Conservation (phyloP, 2,888 invertebrate genomes). For the Meganola albula region DNA sequence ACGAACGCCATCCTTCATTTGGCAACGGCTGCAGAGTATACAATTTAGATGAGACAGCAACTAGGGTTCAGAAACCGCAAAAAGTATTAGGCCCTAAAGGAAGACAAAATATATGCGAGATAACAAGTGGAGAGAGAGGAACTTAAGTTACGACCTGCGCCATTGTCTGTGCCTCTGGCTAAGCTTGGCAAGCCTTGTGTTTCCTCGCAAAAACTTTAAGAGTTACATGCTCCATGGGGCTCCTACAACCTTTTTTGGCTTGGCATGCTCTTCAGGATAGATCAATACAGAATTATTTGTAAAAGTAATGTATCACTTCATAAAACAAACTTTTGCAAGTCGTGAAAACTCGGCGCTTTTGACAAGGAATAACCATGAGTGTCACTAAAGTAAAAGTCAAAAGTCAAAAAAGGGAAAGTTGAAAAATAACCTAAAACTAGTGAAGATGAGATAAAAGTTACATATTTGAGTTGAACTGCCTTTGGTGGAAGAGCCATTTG, state of each 20-base stretch:
- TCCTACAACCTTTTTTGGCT: constrained; percentile 17
- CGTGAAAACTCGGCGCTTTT: constrained; percentile 31
- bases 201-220: constrained; percentile 14
- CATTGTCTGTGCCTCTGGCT: constrained; percentile 16
- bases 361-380: constrained; percentile 26
- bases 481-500: too few relatives aligned
- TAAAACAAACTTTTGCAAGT: constrained; percentile 28
- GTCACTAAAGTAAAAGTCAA: constrained; percentile 12
- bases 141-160: constrained; percentile 17
- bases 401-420: too few relatives aligned
- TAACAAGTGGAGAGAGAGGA: constrained; percentile 7
- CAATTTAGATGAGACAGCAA: constrained; percentile 8
- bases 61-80: constrained; percentile 9
- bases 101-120: constrained; percentile 5
- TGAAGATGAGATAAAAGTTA: too few relatives aligned
- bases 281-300: constrained; percentile 40
- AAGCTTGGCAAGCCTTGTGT: constrained; percentile 19
- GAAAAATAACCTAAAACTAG: too few relatives aligned
- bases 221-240: constrained; percentile 9
- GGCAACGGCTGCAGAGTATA: constrained; percentile 4
- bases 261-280: constrained; percentile 35
- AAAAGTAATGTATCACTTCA: constrained; percentile 41
- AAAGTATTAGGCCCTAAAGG: constrained; percentile 13
- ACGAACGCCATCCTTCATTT: constrained; percentile 13
- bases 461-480: too few relatives aligned